Percentiles rank a stretch among this genome's conserved stretches.
These are phyloP conservation scores for Heterotilapia buettikoferi DNA, from an alignment of 2,113 vertebrate species.

Conservation along the genomic window DNA sequence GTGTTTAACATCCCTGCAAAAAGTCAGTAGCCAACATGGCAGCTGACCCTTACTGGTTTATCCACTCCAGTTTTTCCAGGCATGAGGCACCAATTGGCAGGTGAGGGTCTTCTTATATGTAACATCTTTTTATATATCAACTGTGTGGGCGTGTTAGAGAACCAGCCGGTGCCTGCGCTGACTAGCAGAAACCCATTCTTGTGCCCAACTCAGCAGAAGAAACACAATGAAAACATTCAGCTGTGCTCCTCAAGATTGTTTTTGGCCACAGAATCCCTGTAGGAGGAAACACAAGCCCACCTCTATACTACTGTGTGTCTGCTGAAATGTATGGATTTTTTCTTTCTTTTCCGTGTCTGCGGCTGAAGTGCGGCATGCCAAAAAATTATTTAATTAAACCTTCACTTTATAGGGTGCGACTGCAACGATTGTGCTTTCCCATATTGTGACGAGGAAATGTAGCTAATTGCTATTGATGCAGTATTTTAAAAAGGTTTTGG, in stretches of 20 bases:
- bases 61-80: conserved; percentile 3
- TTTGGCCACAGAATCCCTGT: conserved; percentile 65
- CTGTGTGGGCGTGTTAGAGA: conserved; percentile 25
- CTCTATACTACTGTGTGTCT: conserved; percentile 64
- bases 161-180: conserved; percentile 33
- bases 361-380: conserved; percentile 38
- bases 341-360: conserved; percentile 42
- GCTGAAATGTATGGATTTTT: conserved; percentile 65
- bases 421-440: conserved; percentile 1
- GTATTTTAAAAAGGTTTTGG: conserved; percentile 37
- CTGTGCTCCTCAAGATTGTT: conserved; percentile 70
- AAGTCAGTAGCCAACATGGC: neutral
- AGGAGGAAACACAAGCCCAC: conserved; percentile 69
- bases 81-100: neutral
- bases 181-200: conserved; percentile 54
- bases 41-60: neutral
- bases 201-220: conserved; percentile 69
- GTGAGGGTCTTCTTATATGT: neutral
- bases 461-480: conserved; percentile 53
- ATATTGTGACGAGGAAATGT: conserved; percentile 8
- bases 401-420: conserved; percentile 20
- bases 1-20: neutral
- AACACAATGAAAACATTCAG: conserved; percentile 76
- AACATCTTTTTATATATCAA: conserved; percentile 24
- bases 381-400: conserved; percentile 59